Evolutionary conservation across 2,888 invertebrate species (phyloP).

Genomic region (Nineta flava): DNA sequence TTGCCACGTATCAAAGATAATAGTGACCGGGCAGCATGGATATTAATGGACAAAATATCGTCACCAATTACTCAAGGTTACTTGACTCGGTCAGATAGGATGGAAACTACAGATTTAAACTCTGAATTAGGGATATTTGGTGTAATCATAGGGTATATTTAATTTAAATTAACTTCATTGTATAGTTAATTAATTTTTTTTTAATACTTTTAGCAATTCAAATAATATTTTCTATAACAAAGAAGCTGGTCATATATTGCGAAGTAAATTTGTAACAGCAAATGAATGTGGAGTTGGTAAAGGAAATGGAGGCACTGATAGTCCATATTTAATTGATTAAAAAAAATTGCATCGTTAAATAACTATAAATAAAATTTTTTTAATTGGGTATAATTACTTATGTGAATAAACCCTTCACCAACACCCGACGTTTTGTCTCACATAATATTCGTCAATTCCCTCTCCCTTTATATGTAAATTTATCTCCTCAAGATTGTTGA

Average conservation of each 20-base stretch:
- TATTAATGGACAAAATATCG: constrained; percentile 83
- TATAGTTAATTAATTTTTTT: constrained; percentile 4
- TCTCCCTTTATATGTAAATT: no score
- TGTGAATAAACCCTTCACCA: no score
- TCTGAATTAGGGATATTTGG: constrained; percentile 97
- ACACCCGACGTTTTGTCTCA: no score
- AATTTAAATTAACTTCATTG: background rate
- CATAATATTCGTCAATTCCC: no score
- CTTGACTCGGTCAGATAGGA: constrained; percentile 49
- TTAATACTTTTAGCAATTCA: constrained; percentile 35
- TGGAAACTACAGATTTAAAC: constrained; percentile 51
- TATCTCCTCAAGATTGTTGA: no score
- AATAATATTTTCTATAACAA: constrained; percentile 48
- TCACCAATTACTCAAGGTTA: constrained; percentile 69
- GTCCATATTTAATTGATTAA: constrained; percentile 80
- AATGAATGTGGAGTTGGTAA: constrained; percentile 92
- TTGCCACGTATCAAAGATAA: constrained; percentile 43
- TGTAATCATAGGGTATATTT: constrained; percentile 62
- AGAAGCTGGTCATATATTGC: constrained; percentile 78
- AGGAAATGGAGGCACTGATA: constrained; percentile 79
- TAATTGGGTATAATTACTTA: no score
- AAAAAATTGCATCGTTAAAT: no score
- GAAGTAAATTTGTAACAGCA: constrained; percentile 69
- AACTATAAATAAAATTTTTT: no score
- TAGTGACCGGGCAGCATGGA: constrained; percentile 73